Percentiles rank a stretch among this genome's conserved stretches.
Conservation (phyloP, 2,888 invertebrate genomes). For the Nymphalis urticae region DNA sequence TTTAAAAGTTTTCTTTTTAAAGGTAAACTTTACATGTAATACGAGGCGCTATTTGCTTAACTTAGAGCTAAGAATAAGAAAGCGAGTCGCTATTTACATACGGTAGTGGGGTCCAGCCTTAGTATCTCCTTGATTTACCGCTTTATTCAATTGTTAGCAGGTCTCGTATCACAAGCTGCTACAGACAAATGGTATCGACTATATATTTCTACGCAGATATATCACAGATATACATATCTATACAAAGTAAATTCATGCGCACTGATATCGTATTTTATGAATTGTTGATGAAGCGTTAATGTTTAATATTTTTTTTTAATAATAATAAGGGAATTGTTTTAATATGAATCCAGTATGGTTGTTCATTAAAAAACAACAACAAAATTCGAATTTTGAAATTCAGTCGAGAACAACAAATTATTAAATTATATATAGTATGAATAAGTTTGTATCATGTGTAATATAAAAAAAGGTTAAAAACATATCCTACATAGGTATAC, state of each 20-base stretch:
- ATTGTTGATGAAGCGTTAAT: too few relatives aligned
- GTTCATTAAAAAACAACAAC: too few relatives aligned
- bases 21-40: conserved; percentile 4
- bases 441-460: background rate
- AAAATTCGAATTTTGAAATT: too few relatives aligned
- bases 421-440: too few relatives aligned
- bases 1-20: conserved; percentile 1
- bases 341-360: too few relatives aligned
- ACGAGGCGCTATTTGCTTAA: conserved; percentile 18
- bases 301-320: too few relatives aligned
- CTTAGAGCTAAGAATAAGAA: conserved; percentile 46
- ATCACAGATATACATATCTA: background rate
- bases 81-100: conserved; percentile 68
- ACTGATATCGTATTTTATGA: too few relatives aligned
- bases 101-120: conserved; percentile 58
- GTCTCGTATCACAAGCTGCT: conserved; percentile 76
- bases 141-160: conserved; percentile 76
- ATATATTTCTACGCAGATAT: conserved; percentile 20
- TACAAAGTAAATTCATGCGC: background rate
- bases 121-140: conserved; percentile 74
- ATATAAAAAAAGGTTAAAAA: background rate
- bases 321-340: too few relatives aligned
- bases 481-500: background rate
- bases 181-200: conserved; percentile 53
- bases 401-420: too few relatives aligned